Evolutionary conservation across 2,797 vertebrate genomes (phyloP).

Genomic region (Morelia viridis): DNA sequence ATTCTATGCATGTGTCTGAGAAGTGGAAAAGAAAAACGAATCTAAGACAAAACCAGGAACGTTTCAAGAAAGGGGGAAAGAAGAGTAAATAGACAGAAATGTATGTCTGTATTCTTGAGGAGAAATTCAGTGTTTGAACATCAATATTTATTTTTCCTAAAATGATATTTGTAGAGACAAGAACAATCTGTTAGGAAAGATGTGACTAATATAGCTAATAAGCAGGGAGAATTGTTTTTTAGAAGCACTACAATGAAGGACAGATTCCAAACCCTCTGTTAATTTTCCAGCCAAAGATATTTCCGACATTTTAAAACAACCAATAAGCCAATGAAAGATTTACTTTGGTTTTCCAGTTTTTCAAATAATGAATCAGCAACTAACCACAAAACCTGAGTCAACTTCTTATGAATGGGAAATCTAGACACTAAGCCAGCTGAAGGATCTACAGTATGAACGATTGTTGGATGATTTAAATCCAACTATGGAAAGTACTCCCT

Average conservation of each 20-base stretch:
- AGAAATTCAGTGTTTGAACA: background rate
- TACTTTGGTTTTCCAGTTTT: background rate
- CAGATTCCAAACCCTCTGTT: background rate
- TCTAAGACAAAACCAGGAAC: background rate
- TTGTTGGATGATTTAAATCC: background rate
- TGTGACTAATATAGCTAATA: background rate
- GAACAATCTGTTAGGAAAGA: background rate
- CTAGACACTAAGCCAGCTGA: background rate
- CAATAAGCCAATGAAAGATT: too few species aligned
- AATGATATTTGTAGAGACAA: background rate
- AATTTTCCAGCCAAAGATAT: too few species aligned
- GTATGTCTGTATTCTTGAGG: background rate
- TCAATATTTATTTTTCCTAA: background rate
- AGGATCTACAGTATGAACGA: background rate
- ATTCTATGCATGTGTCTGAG: background rate
- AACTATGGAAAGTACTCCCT: background rate
- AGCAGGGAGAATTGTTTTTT: background rate
- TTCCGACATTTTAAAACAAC: too few species aligned
- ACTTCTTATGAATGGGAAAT: background rate
- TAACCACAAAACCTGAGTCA: background rate
- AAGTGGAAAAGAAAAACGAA: background rate
- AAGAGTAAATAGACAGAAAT: background rate
- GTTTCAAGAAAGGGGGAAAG: background rate
- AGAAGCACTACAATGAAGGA: background rate
- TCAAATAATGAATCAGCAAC: background rate